Conservation (phyloP, 2,113 vertebrate species). For the Melospiza melodia region DNA sequence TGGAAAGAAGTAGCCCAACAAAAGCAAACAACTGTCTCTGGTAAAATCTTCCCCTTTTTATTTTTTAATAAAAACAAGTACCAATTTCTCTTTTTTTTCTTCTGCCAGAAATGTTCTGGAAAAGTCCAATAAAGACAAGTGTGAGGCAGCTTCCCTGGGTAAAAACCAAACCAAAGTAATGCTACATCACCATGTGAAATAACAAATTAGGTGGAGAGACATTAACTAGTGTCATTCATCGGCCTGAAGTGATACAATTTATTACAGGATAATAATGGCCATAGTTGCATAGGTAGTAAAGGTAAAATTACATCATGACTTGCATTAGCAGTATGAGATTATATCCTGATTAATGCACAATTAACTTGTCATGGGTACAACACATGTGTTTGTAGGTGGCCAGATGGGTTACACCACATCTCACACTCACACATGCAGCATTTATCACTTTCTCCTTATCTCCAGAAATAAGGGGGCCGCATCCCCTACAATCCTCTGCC, state of each 20-base stretch:
- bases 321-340: slow-evolving; percentile 62
- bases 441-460: slow-evolving; percentile 33
- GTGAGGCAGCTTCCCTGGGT: neutral
- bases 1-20: neutral
- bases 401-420: slow-evolving; percentile 34
- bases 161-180: neutral
- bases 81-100: neutral
- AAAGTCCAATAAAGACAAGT: neutral
- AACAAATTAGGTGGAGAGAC: slow-evolving; percentile 11
- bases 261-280: slow-evolving; percentile 47
- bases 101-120: neutral
- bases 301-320: slow-evolving; percentile 63
- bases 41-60: neutral
- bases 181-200: slow-evolving; percentile 21
- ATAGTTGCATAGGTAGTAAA: slow-evolving; percentile 42
- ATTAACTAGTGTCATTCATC: slow-evolving; percentile 47
- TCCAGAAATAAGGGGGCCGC: neutral
- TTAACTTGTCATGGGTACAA: slow-evolving; percentile 55
- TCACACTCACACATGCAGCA: neutral
- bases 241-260: slow-evolving; percentile 49
- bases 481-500: neutral
- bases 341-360: slow-evolving; percentile 69
- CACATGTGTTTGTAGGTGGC: slow-evolving; percentile 40
- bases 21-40: neutral
- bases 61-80: neutral